Percentiles rank a stretch among this genome's conserved stretches.
Evolutionary conservation across 2,888 invertebrate species (phyloP).

Genomic region (Apotomis capreana): DNA sequence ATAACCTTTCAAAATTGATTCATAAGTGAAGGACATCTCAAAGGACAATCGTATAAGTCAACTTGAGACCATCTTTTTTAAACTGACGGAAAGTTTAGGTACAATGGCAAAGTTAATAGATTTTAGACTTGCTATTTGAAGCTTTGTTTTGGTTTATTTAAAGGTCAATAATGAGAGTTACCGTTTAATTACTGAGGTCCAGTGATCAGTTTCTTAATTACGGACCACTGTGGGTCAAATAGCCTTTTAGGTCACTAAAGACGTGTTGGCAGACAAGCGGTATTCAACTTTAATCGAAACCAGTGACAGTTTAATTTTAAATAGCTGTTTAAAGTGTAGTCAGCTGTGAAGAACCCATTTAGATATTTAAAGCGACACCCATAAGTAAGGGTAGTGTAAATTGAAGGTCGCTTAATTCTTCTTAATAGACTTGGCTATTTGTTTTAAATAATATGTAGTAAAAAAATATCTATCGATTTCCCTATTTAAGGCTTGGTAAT

Average conservation of each 20-base stretch:
- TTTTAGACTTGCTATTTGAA: neutral
- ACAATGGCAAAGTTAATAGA: too few relatives aligned
- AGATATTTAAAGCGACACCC: constrained; percentile 5
- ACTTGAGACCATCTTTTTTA: too few relatives aligned
- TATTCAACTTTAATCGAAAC: neutral
- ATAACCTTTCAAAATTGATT: too few relatives aligned
- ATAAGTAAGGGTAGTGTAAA: constrained; percentile 9
- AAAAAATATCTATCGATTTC: too few relatives aligned
- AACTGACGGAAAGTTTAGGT: too few relatives aligned
- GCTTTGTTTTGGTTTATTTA: neutral
- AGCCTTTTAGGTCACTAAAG: constrained; percentile 10
- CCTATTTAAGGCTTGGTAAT: too few relatives aligned
- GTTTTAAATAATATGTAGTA: too few relatives aligned
- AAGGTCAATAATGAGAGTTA: neutral
- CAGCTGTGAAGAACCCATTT: neutral
- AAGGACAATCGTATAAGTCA: too few relatives aligned
- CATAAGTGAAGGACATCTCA: too few relatives aligned
- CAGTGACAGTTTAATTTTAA: neutral
- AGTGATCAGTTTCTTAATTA: constrained; percentile 22
- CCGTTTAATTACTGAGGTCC: constrained; percentile 7
- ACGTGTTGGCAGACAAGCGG: neutral
- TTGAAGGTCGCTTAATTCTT: neutral
- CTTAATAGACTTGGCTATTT: neutral
- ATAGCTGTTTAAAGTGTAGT: constrained; percentile 4
- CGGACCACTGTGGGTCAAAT: constrained; percentile 17